Base-by-base conservation (phyloP, 64 coral and sea anemone species). In the Pocillopora damicornis region DNA sequence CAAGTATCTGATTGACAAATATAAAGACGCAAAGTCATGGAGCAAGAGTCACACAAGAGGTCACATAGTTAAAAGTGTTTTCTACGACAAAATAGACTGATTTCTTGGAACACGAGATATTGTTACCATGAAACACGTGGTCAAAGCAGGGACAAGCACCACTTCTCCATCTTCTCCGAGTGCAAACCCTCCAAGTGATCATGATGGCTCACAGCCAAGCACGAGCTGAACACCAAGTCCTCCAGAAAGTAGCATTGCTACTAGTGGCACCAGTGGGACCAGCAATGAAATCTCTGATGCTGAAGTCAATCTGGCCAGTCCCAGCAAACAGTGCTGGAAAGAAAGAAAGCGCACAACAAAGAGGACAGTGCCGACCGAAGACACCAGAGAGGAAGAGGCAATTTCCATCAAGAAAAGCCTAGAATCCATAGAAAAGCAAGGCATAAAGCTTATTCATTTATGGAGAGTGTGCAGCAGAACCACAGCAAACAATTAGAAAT, bases 81-180 rank as follows among this genome's bases (percentile, higher is more conserved):
- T 61, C 78, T 80, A 37, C 5, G 78, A 80, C 78, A 76, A 64
- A 88, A 88, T 78, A 75, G 57, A 88, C 25, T 14, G 58, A 4
- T 73, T 77, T 88, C 86, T 88, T 62, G 86, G 86, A 6, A 88
- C 86, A 76, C 57, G 86, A 26, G 86, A 88, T 88, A 7, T 77
- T 77, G 74, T 62, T 1, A 88, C 86, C 86, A 1, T 88, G 6
- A 76, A 88, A 10, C 74, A 88, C 59, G 74, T 88, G 73, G 74
- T 88, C 6, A 56, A 88, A 35, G 86, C 74, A 37, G 74, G 86
- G 15, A 16, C 59, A 22, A 12, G 9, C 38, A 88, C 45, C 75
- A 20, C 59, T 88, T 76, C 74, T 77, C 86, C 60, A 30, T 60
- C 1, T n/a, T 18, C 37, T 38, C 72, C 72, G 64, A 88, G 74